Evolutionary conservation across 2,113 vertebrate genomes (phyloP), one percentile per base, ranked within the genome.

Genomic region (Vulpes lagopus): DNA sequence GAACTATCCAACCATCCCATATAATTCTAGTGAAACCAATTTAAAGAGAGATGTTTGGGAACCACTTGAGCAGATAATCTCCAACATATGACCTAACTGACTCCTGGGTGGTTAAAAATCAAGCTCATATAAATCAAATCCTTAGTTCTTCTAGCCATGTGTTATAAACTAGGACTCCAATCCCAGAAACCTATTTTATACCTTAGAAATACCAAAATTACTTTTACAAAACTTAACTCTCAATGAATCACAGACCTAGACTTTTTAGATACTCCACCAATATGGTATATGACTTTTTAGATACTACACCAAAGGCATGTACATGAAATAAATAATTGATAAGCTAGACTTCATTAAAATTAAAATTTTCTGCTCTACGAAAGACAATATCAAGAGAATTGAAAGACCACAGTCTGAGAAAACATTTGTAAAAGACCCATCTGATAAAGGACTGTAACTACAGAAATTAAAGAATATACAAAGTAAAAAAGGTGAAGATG

Each of bases 11-110:
- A 57, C 30, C 23, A 83, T 95, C 43, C 25, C 11, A 55, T 38
- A 9, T 60, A 96, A 49, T 23, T 89, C 4, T 79, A 84, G 35
- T 84, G 67, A 98, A 93, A 80, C 8, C 17, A 51, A 88, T 62
- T 60, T 51, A 71, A 60, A 82, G 25, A 90, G 32, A 93, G 83
- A n/a, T 83, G 6, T 90, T 94, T 94, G n/a, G 20, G 49, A 79
- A 38, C 7, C 27, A 53, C 51, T 93, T 91, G 64, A 92, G 15
- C 15, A 93, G 62, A 83, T 93, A 17, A 84, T 51, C 15, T 94
- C 32, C 20, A 73, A 22, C 22, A 57, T 94, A 57, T 88, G 74
- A 93, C 30, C 57, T 94, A 53, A 85, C 8, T 59, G 57, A 92
- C 35, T 95, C 12, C 64, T 64, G 25, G 22, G 32, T 64, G 14